Base-by-base conservation (phyloP, 1,140 invertebrate species). In the Aleiodes sp. region DNA sequence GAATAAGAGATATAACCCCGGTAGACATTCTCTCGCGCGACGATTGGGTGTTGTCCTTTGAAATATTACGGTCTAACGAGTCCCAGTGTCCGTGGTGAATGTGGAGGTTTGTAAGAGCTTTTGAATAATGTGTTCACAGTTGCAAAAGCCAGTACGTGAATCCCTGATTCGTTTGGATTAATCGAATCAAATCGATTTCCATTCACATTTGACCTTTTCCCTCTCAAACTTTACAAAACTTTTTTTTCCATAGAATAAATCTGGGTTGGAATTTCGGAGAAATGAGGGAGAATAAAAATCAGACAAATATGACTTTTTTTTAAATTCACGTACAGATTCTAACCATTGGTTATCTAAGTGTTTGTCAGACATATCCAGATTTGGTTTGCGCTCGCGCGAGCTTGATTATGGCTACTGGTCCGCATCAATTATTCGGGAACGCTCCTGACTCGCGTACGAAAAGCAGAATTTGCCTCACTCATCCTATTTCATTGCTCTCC, bases 331-430 rank as follows among this genome's bases (percentile, higher is more conserved):
- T n/a, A n/a, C n/a, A n/a, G n/a, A 24, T 52, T 4, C 16, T 52
- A 52, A 52, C 46, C 2, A 52, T 10, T 52, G 46, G 46, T 19
- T 21, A 16, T 52, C 46, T 21, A 52, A 52, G 46, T 52, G 46
- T 52, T 52, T 52, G 39, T 43, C 19, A 21, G 21, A 14, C 56
- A 59, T n/a, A 59, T 29, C 56, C 16, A 59, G 12, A 59, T 59
- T 29, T 12, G 9, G 14, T 29, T 59, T 59, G 28, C 28, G 28
- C 28, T 56, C 52, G 64, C 33, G 31, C 64, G 37, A 29, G 66
- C 66, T 68, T 68, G 66, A 68, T 68, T 68, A 68, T 68, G 59
- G 66, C 35, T 68, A 68, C 59, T 52, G 66, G 66, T 68, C 66
- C 59, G 66, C 66, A 68, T 68, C 66, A 68, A 68, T 68, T 68